Evolutionary conservation across 2,797 vertebrate genomes (phyloP).

Genomic region (Malurus leucopterus): DNA sequence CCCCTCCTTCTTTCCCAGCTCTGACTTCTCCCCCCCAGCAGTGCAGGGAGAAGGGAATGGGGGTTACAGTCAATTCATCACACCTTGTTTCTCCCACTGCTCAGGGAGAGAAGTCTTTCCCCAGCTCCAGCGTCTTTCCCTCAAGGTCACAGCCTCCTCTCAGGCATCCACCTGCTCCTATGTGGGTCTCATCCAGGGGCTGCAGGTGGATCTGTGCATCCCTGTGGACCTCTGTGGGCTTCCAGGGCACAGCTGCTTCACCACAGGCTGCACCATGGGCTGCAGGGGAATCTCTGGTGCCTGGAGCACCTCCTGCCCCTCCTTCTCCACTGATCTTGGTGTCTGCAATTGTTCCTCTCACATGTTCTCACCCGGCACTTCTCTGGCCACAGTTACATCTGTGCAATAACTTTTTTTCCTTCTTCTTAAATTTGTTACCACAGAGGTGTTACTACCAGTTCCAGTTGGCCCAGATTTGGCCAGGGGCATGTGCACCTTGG

Average conservation of each 20-base stretch:
- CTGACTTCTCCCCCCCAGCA: fast-evolving
- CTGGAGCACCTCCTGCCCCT: neutral
- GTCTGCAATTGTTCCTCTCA: neutral
- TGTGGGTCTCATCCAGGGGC: neutral
- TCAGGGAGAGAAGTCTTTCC: neutral
- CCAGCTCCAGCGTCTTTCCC: neutral
- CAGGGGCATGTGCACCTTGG: fast-evolving
- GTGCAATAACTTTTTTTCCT: neutral
- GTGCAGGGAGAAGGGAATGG: neutral
- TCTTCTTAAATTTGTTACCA: neutral
- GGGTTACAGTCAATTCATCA: neutral
- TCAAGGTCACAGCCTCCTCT: neutral
- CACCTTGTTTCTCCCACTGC: fast-evolving
- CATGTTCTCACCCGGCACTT: fast-evolving
- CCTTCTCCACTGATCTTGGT: neutral
- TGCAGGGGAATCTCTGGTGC: neutral
- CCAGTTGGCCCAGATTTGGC: neutral
- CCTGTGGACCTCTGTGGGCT: neutral
- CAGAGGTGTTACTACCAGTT: neutral
- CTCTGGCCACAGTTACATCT: neutral
- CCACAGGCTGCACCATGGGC: fast-evolving
- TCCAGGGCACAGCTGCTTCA: neutral
- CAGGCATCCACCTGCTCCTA: neutral
- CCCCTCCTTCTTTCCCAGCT: neutral
- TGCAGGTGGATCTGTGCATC: neutral